Percentiles rank a stretch among this genome's conserved stretches.
Evolutionary conservation across 2,888 invertebrate genomes (phyloP).

Genomic region (Drosophila putrida): DNA sequence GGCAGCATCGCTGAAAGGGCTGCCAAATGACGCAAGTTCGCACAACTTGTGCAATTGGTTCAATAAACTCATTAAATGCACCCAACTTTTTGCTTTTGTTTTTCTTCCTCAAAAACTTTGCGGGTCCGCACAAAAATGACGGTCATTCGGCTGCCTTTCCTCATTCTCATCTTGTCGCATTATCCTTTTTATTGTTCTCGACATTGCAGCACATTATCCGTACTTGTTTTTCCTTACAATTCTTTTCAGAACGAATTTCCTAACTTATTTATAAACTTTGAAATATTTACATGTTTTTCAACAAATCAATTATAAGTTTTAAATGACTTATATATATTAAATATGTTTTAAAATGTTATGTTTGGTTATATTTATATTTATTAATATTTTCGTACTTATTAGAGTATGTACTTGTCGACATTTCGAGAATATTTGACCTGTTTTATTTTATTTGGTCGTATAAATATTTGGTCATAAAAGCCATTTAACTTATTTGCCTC

Average conservation of each 20-base stretch:
- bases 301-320: conserved; percentile 1
- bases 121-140: conserved; percentile 48
- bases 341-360: too few species aligned
- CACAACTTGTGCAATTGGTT: conserved; percentile 76
- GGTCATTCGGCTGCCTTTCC: conserved; percentile 71
- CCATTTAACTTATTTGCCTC: conserved; percentile 58
- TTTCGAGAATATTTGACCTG: neutral
- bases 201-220: conserved; percentile 68
- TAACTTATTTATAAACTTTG: conserved; percentile 30
- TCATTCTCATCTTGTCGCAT: conserved; percentile 77
- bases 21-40: conserved; percentile 64
- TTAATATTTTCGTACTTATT: neutral
- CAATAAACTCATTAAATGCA: conserved; percentile 78
- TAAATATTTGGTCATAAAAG: conserved; percentile 54
- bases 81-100: conserved; percentile 55
- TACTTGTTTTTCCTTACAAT: conserved; percentile 21
- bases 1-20: conserved; percentile 42
- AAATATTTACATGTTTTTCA: conserved; percentile 11
- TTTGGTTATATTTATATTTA: neutral
- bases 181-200: conserved; percentile 76
- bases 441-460: conserved; percentile 21
- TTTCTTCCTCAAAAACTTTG: conserved; percentile 44
- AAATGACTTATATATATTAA: neutral
- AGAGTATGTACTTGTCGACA: conserved; percentile 20
- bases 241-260: conserved; percentile 13